These are phyloP conservation scores for Sogatella furcifera DNA, from an alignment of 1,140 invertebrate genomes.

Conservation along the genomic window DNA sequence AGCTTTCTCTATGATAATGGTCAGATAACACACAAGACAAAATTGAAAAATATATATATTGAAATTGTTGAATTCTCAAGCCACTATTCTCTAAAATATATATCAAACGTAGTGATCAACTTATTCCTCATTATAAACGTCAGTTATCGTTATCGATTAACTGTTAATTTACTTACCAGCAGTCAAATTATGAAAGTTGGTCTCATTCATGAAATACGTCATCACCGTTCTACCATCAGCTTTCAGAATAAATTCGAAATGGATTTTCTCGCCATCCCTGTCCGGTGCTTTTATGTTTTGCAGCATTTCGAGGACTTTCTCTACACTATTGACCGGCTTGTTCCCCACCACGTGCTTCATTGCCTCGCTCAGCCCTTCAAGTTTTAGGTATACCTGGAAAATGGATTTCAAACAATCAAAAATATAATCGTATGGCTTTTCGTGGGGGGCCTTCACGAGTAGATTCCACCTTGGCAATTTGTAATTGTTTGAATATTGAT, in stretches of 20 bases:
- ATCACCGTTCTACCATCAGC: conserved; percentile 45
- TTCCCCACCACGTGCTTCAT: conserved; percentile 25
- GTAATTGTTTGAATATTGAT: no score
- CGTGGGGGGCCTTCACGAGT: no score
- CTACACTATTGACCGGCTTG: conserved; percentile 33
- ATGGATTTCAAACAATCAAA: conserved; percentile 6
- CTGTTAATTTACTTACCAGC: conserved; percentile 25
- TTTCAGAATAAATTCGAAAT: conserved; percentile 44
- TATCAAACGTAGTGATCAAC: not conserved
- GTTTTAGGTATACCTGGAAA: conserved; percentile 43
- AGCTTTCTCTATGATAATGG: no score
- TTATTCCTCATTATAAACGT: no score
- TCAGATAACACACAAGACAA: no score
- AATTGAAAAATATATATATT: no score
- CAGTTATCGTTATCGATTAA: not conserved
- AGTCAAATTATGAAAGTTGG: conserved; percentile 37
- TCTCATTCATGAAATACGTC: conserved; percentile 44
- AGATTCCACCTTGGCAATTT: no score
- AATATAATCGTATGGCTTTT: no score
- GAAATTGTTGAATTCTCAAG: no score
- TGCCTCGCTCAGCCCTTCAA: conserved; percentile 36
- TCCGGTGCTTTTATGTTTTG: conserved; percentile 39
- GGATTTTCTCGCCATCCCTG: conserved; percentile 34
- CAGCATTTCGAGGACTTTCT: conserved; percentile 37
- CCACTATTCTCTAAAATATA: not conserved